Conservation (phyloP, 2,888 invertebrate genomes). For the Macaria liturata region DNA sequence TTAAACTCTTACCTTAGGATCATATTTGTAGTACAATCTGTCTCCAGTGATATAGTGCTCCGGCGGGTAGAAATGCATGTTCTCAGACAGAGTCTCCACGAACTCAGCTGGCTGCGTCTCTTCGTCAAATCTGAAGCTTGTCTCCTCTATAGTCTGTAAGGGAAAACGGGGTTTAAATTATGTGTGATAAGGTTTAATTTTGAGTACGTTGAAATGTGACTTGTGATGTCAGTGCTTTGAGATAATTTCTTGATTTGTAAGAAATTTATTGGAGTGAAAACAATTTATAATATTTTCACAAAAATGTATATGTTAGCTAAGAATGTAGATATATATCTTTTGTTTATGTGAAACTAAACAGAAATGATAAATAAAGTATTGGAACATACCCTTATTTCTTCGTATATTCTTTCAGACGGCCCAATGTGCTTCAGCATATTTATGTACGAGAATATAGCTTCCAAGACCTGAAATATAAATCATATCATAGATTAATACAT, state of each 20-base stretch:
- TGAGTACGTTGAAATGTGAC: no score
- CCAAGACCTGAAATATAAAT: conserved; percentile 84
- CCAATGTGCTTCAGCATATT: conserved; percentile 87
- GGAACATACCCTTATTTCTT: conserved; percentile 83
- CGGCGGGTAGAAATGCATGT: conserved; percentile 91
- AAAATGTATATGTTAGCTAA: no score
- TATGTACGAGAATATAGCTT: conserved; percentile 91
- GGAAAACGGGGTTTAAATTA: not conserved
- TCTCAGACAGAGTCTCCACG: conserved; percentile 89
- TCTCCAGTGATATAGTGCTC: conserved; percentile 91
- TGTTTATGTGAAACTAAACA: no score
- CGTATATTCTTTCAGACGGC: conserved; percentile 87
- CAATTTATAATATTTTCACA: no score
- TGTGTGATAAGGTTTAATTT: no score
- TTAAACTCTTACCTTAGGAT: conserved; percentile 82
- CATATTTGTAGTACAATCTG: conserved; percentile 89
- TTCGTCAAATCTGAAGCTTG: conserved; percentile 87
- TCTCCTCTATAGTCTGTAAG: conserved; percentile 87
- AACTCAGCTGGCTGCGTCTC: conserved; percentile 89
- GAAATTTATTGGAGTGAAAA: no score
- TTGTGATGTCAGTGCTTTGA: no score
- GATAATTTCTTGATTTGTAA: no score
- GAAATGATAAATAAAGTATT: not conserved
- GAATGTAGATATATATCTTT: no score
- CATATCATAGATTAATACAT: no score